These are phyloP conservation scores for Ganaspis sp. DNA, from an alignment of 1,140 invertebrate genomes.

Conservation along the genomic window DNA sequence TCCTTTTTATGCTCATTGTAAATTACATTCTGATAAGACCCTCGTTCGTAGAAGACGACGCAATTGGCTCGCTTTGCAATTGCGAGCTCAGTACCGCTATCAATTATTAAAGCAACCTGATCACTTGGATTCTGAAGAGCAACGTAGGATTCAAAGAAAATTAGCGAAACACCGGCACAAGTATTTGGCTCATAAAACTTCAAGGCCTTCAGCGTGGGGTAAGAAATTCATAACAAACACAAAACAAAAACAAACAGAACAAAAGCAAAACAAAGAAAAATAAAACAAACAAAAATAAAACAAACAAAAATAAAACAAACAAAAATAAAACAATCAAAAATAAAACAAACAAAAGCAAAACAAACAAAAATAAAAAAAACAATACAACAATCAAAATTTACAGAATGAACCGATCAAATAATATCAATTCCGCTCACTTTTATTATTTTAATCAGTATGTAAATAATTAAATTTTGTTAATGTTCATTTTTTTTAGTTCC, in stretches of 20 bases:
- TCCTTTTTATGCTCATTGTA: conserved; percentile 98
- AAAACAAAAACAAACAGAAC: too few species aligned
- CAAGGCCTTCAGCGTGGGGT: conserved; percentile 91
- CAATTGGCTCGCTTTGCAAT: conserved; percentile 92
- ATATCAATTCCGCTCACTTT: conserved; percentile 31
- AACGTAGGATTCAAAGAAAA: conserved; percentile 86
- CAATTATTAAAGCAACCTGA: conserved; percentile 77
- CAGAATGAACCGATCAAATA: conserved; percentile 33
- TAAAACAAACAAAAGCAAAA: too few species aligned
- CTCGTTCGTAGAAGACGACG: conserved; percentile 87
- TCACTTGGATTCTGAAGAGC: conserved; percentile 80
- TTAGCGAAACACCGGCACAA: conserved; percentile 86
- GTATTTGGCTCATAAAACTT: conserved; percentile 84
- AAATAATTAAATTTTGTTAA: too few species aligned
- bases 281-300: too few species aligned
- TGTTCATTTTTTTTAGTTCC: conserved; percentile 86
- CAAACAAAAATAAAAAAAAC: conserved; percentile 21
- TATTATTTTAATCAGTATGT: background rate
- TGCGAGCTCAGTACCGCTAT: conserved; percentile 85
- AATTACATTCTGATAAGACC: conserved; percentile 91
- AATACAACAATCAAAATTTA: too few species aligned
- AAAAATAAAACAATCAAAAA: too few species aligned
- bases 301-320: too few species aligned
- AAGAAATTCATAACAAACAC: too few species aligned
- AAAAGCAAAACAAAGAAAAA: too few species aligned